A percentile compares a stretch with the other conserved stretches of the same genome.
Conservation (phyloP, 1,140 invertebrate genomes). For the Dysdera silvatica region DNA sequence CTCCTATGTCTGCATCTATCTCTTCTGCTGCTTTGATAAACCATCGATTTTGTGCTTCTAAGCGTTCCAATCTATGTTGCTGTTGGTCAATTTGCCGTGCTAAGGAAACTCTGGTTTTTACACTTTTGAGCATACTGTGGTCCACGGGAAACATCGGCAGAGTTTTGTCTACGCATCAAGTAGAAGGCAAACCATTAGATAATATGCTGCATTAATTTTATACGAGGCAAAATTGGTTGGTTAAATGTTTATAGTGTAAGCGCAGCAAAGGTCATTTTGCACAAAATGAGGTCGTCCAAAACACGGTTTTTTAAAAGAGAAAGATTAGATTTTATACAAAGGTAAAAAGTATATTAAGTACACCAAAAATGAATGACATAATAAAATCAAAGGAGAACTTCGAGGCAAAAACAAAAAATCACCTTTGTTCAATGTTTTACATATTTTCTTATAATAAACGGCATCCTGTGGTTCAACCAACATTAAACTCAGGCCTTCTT, state of each 20-base stretch:
- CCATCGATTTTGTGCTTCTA: conserved; percentile 67
- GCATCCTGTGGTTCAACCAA: conserved; percentile 83
- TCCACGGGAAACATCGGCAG: conserved; percentile 73
- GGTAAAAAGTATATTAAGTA: no score
- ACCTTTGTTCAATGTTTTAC: conserved; percentile 58
- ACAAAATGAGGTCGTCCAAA: background rate
- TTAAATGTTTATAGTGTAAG: no score
- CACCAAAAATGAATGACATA: no score
- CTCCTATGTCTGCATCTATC: conserved; percentile 78
- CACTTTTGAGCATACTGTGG: conserved; percentile 54
- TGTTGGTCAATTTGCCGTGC: conserved; percentile 70
- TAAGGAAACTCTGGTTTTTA: conserved; percentile 63
- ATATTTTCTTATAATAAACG: conserved; percentile 61
- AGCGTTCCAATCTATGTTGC: conserved; percentile 58
- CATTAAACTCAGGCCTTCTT: conserved; percentile 82
- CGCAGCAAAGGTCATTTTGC: no score
- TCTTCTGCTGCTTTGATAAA: conserved; percentile 70
- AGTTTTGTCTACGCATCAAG: conserved; percentile 59
- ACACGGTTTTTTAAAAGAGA: background rate
- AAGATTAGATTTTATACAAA: no score
- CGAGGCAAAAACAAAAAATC: conserved; percentile 40
- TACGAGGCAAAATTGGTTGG: background rate
- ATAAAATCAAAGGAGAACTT: background rate
- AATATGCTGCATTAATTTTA: background rate
- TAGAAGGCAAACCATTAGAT: background rate